phyloP scores from a whole-genome alignment of 2,888 invertebrate species.

The Mythimna lalbum region DNA sequence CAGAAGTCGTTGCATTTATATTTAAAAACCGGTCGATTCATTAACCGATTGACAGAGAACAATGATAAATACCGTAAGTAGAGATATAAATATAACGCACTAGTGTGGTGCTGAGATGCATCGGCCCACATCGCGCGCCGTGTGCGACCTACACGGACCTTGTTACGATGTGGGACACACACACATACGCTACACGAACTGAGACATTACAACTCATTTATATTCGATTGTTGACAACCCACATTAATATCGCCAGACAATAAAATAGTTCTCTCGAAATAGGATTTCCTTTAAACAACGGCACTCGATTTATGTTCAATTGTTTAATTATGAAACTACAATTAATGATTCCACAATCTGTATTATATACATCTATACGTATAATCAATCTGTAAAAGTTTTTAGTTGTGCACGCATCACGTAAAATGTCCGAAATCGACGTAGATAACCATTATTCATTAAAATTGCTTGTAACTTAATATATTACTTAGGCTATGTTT shows the following conservation, averaged over 20 bases:
- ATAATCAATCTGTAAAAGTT: no score
- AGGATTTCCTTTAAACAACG: slow-evolving; percentile 44
- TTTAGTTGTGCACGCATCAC: no score
- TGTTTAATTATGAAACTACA: slow-evolving; percentile 43
- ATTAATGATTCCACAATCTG: slow-evolving; percentile 8
- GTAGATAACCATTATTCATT: no score
- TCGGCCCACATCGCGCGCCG: slow-evolving; percentile 69
- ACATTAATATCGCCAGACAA: slow-evolving; percentile 45
- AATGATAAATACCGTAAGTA: slow-evolving; percentile 58
- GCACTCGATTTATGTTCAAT: slow-evolving; percentile 41
- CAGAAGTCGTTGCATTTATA: slow-evolving; percentile 38
- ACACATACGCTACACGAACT: slow-evolving; percentile 52
- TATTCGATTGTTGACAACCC: slow-evolving; percentile 62
- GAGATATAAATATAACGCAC: slow-evolving; percentile 51
- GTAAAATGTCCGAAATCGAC: no score
- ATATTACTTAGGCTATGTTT: no score
- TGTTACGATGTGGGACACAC: slow-evolving; percentile 76
- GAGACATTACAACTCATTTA: slow-evolving; percentile 54
- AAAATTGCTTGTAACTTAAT: no score
- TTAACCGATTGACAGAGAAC: slow-evolving; percentile 59
- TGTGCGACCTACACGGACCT: slow-evolving; percentile 81
- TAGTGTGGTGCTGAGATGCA: slow-evolving; percentile 56
- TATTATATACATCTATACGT: no score
- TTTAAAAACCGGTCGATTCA: slow-evolving; percentile 48
- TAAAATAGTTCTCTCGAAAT: slow-evolving; percentile 44